Evolutionary conservation across 2,797 vertebrate genomes (phyloP).

Genomic region (Brachyrhaphis roseni): DNA sequence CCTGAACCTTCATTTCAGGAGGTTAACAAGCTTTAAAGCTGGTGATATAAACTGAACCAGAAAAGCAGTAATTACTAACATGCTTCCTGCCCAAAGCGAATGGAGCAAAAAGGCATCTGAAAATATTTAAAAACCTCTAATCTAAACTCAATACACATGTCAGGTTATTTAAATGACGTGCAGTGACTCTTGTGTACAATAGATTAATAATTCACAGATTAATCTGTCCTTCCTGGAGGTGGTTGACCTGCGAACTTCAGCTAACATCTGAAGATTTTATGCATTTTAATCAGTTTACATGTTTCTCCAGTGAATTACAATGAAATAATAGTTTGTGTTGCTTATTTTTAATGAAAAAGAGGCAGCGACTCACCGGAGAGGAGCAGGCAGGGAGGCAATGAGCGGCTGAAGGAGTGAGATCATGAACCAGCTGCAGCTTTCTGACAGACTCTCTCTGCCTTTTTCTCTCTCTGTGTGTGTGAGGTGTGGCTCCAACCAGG

Average conservation of each 20-base stretch:
- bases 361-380: constrained; percentile 33
- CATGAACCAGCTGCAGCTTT: constrained; percentile 13
- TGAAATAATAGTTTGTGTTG: not conserved
- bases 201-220: constrained; percentile 36
- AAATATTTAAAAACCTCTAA: not conserved
- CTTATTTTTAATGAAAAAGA: not conserved
- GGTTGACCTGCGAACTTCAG: constrained; percentile 2
- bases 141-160: not conserved
- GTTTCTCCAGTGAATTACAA: not conserved
- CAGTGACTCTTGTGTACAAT: not conserved
- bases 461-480: constrained; percentile 13
- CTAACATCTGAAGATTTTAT: not conserved
- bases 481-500: constrained; percentile 68
- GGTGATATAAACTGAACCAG: not conserved
- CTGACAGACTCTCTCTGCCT: constrained; percentile 7
- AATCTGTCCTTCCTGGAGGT: constrained; percentile 9
- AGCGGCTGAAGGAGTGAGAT: constrained; percentile 13
- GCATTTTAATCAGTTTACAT: not conserved
- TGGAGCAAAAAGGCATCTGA: not conserved
- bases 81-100: not conserved
- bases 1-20: not conserved
- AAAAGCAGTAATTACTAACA: not conserved
- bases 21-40: not conserved
- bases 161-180: not conserved
- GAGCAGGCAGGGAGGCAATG: not conserved